These are phyloP conservation scores for Rhogogaster chlorosoma DNA, from an alignment of 2,888 invertebrate species.

Conservation along the genomic window DNA sequence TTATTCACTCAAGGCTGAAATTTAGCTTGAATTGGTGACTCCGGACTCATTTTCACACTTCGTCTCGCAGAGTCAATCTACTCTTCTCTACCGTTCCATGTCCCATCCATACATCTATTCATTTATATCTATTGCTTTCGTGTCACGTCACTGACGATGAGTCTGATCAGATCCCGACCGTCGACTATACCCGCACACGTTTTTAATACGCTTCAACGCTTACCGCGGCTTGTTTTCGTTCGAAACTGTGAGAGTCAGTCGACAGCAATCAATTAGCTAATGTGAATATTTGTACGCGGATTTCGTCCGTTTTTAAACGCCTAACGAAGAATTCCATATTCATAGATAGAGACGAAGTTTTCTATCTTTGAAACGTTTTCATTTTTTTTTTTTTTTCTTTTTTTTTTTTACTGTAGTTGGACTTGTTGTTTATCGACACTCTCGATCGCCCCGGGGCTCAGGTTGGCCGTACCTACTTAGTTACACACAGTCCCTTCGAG, in stretches of 20 bases:
- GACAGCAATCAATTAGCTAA: neutral
- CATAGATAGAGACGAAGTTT: neutral
- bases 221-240: neutral
- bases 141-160: neutral
- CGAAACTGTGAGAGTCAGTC: neutral
- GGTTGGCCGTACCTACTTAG: neutral
- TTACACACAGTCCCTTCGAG: neutral
- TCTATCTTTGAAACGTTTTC: neutral
- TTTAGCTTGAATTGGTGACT: neutral
- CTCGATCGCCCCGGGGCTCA: neutral
- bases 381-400: neutral
- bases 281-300: neutral
- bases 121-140: neutral
- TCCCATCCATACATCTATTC: neutral
- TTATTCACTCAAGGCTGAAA: slow-evolving; percentile 15
- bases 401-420: neutral
- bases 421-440: neutral
- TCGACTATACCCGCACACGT: neutral
- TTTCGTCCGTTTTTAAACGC: neutral
- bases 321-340: neutral
- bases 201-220: neutral
- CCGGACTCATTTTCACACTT: neutral
- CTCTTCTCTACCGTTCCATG: neutral
- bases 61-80: slow-evolving; percentile 7
- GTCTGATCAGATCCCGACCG: neutral